Conservation (phyloP, 2,888 invertebrate genomes). For the Vanessa cardui region DNA sequence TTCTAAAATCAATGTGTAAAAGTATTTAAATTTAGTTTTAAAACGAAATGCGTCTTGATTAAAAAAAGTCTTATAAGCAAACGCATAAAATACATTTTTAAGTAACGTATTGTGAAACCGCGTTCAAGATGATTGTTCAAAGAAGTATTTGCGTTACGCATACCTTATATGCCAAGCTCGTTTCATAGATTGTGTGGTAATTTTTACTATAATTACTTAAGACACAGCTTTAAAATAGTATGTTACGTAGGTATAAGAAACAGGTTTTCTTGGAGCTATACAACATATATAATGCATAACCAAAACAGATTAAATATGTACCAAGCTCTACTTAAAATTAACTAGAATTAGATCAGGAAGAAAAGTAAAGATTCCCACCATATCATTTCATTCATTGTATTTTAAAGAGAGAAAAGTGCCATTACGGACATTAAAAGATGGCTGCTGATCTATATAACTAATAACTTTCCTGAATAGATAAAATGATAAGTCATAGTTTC, state of each 20-base stretch:
- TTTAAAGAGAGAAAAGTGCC: no score
- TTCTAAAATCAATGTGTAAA: slow-evolving; percentile 32
- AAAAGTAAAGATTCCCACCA: no score
- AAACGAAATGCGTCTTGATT: slow-evolving; percentile 27
- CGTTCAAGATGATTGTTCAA: slow-evolving; percentile 17
- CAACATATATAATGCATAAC: no score
- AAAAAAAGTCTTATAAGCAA: slow-evolving; percentile 25
- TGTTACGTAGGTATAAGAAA: not conserved
- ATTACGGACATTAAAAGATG: no score
- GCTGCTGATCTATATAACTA: no score
- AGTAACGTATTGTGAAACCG: not conserved
- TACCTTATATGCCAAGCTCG: slow-evolving; percentile 13
- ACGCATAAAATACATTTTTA: slow-evolving; percentile 24
- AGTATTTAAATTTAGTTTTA: slow-evolving; percentile 23
- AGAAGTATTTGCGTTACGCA: slow-evolving; percentile 21
- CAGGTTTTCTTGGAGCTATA: no score
- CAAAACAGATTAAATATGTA: no score
- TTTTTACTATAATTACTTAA: slow-evolving; percentile 6
- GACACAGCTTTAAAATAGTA: not conserved
- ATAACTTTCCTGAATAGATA: no score
- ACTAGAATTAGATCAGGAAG: no score
- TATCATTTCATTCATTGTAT: no score
- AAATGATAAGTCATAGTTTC: no score
- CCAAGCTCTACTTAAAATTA: no score
- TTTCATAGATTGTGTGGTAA: slow-evolving; percentile 12